Evolutionary conservation across 2,797 vertebrate genomes (phyloP).

Genomic region (Gephyroberyx darwinii): DNA sequence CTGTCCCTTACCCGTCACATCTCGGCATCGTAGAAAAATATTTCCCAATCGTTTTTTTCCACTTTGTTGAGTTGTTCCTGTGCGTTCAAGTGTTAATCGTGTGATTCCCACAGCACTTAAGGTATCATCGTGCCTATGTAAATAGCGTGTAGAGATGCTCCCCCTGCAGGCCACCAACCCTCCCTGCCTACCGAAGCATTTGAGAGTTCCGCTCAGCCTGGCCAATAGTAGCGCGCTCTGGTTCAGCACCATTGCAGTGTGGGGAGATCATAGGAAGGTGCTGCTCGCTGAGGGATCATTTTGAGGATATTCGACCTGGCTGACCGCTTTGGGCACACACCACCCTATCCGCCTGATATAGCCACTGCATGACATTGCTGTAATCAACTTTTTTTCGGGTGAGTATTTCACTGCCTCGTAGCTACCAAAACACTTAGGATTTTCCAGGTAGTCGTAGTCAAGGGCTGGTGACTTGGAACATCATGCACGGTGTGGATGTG

Average conservation of each 20-base stretch:
- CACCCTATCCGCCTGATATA: constrained; percentile 11
- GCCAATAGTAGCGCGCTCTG: constrained; percentile 62
- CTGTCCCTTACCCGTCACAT: too few relatives aligned
- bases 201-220: constrained; percentile 57
- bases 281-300: constrained; percentile 35
- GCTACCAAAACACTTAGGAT: not conserved
- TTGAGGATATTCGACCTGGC: constrained; percentile 54
- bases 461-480: constrained; percentile 60
- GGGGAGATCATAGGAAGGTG: constrained; percentile 61
- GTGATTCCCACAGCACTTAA: constrained; percentile 38
- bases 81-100: too few relatives aligned
- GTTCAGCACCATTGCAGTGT: constrained; percentile 72
- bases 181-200: constrained; percentile 26
- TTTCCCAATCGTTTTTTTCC: too few relatives aligned
- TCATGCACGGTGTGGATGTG: constrained; percentile 46
- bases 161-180: constrained; percentile 37
- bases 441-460: constrained; percentile 42
- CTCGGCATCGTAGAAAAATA: too few relatives aligned
- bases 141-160: not conserved
- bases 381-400: constrained; percentile 47
- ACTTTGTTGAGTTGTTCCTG: too few relatives aligned
- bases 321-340: constrained; percentile 53
- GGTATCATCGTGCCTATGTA: constrained; percentile 14
- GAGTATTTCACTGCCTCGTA: constrained; percentile 43
- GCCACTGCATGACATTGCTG: constrained; percentile 31